Percentiles rank a stretch among this genome's conserved stretches.
phyloP scores from a whole-genome alignment of 2,113 vertebrate genomes.

The Ranitomeya imitator region DNA sequence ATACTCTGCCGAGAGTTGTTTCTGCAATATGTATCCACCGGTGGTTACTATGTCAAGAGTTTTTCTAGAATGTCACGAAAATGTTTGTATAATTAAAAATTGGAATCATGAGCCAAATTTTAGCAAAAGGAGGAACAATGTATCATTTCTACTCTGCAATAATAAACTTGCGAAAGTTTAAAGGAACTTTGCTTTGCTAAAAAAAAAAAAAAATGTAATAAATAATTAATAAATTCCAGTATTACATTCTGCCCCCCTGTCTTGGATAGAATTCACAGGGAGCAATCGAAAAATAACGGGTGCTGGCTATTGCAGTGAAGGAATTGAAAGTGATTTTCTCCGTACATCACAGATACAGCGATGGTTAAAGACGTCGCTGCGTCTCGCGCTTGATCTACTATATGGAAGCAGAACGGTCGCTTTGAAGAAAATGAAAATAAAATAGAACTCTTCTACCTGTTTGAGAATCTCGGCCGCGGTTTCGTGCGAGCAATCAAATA shows the following conservation, averaged over 20 bases:
- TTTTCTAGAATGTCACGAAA: too few relatives aligned
- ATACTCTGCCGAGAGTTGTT: too few relatives aligned
- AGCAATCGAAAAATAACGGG: neutral
- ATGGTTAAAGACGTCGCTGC: neutral
- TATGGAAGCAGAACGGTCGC: conserved; percentile 2
- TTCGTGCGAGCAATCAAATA: conserved; percentile 94
- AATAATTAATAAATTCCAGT: neutral
- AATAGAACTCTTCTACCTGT: conserved; percentile 77
- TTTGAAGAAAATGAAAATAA: conserved; percentile 17
- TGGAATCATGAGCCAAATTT: too few relatives aligned
- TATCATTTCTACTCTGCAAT: too few relatives aligned
- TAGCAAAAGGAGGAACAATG: too few relatives aligned
- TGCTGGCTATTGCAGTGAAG: too few relatives aligned
- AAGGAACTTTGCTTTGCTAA: neutral
- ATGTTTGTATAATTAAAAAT: too few relatives aligned
- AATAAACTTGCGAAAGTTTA: neutral
- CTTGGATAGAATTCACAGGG: neutral
- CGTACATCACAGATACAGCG: neutral
- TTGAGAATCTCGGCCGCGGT: conserved; percentile 91
- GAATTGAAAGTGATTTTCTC: neutral
- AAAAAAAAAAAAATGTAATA: neutral
- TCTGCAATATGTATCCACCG: too few relatives aligned
- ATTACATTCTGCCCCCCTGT: neutral
- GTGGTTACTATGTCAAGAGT: too few relatives aligned
- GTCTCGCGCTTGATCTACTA: neutral